These are phyloP conservation scores for Aphyosemion australe DNA, from an alignment of 2,113 vertebrate species.

Conservation along the genomic window DNA sequence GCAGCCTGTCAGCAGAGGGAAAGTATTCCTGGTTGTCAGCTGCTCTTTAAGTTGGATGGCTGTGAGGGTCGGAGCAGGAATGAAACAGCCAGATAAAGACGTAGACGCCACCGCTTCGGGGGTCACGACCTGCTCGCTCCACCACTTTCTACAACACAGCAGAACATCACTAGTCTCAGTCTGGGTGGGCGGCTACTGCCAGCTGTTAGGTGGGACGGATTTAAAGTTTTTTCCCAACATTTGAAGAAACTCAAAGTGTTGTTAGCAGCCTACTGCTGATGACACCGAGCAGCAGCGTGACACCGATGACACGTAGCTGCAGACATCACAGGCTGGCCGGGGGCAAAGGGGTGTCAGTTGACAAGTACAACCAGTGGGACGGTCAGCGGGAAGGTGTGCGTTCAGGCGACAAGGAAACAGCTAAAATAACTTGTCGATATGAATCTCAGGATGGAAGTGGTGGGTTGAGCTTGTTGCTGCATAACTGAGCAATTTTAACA, in stretches of 20 bases:
- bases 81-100: constrained; percentile 49
- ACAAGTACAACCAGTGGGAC: constrained; percentile 20
- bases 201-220: constrained; percentile 46
- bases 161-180: constrained; percentile 23
- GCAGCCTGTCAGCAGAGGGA: constrained; percentile 39
- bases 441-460: neutral
- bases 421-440: neutral
- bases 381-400: constrained; percentile 23
- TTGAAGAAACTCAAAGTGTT: constrained; percentile 26
- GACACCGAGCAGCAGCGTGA: constrained; percentile 31
- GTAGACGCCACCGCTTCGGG: constrained; percentile 28
- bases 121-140: constrained; percentile 48
- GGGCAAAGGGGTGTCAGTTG: constrained; percentile 24
- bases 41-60: constrained; percentile 54
- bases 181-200: constrained; percentile 48
- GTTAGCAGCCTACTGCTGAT: constrained; percentile 36
- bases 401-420: neutral
- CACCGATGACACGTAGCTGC: constrained; percentile 26
- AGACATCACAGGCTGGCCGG: constrained; percentile 31
- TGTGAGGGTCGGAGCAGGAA: constrained; percentile 56
- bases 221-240: neutral
- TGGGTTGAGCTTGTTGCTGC: neutral
- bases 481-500: neutral
- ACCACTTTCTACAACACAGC: constrained; percentile 60
- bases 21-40: constrained; percentile 70